Percentiles rank a stretch among this genome's conserved stretches.
Evolutionary conservation across 2,797 vertebrate genomes (phyloP).

Genomic region (Bufotes viridis): DNA sequence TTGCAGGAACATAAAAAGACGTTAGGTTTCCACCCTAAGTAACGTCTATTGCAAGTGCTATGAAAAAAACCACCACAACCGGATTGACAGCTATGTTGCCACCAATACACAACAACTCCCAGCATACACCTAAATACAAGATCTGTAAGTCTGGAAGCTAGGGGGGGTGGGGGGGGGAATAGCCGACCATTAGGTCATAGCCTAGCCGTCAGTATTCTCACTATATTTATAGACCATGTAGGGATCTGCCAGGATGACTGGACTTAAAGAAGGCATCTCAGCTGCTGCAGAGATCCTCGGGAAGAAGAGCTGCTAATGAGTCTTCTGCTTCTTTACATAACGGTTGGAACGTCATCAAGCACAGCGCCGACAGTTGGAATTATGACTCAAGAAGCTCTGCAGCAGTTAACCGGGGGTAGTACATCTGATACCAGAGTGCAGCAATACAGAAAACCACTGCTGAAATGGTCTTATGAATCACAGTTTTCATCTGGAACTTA

Average conservation of each 20-base stretch:
- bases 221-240: constrained; percentile 18
- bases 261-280: constrained; percentile 26
- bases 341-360: neutral
- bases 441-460: neutral
- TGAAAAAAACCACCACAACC: neutral
- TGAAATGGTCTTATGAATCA: neutral
- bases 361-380: neutral
- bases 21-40: neutral
- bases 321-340: constrained; percentile 25
- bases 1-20: neutral
- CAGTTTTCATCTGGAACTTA: neutral
- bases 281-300: constrained; percentile 22
- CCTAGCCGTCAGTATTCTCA: constrained; percentile 8
- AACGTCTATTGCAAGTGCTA: neutral
- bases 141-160: neutral
- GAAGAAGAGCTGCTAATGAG: constrained; percentile 20
- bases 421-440: neutral
- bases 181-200: constrained; percentile 16
- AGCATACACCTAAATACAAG: neutral
- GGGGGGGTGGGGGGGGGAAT: too few species aligned
- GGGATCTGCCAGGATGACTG: constrained; percentile 19
- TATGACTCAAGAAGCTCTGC: constrained; percentile 31
- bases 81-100: neutral
- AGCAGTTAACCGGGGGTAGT: neutral
- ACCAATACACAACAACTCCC: neutral